Evolutionary conservation across 2,113 vertebrate species (phyloP), one percentile per base, ranked within the genome.

Genomic region (Equus quagga): DNA sequence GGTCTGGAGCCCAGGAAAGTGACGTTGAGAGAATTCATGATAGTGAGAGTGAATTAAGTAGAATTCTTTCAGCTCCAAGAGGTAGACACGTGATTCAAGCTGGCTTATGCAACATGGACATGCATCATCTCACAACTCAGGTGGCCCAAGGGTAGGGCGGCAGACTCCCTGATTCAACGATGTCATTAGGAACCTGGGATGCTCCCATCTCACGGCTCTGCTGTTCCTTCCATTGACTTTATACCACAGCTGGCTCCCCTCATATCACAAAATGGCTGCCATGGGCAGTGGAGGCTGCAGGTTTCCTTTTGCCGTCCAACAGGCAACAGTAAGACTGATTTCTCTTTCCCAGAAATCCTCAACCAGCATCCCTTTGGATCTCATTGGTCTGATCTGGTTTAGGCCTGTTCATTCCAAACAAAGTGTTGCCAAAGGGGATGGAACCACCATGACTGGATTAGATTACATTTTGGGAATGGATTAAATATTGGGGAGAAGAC

Each of bases 401-500:
- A 62, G 64, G 12, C n/a, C 36, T 72, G 6, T 88, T 85, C 23
- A 36, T 85, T 33, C 41, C 60, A 84, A 62, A 89, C 33, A 67
- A 54, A n/a, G 78, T 72, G 15, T n/a, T 94, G 46, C 72, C 46
- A 26, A 65, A 17, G 21, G 60, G 70, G 14, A 62, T 87, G 69
- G 51, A 82, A 79, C 72, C 83, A n/a, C 54, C 44, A 15, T 41
- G 33, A 94, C 36, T 60, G 49, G 54, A 88, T 78, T 72, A 64
- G 62, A 65, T 70, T 54, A 82, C 46, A 64, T 94, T 64, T n/a
- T 76, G 46, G 56, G 31, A 31, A 23, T 56, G 54, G 31, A 24
- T 72, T 78, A 91, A 94, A 83, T 72, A 46, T 88, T 84, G 81
- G 11, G 10, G 56, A 83, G 75, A 88, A 91, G 65, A 33, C 67